A percentile compares a stretch with the other conserved stretches of the same genome.
phyloP scores from a whole-genome alignment of 53 echinoderm and acorn worm genomes.

The Holothuria leucospilota region DNA sequence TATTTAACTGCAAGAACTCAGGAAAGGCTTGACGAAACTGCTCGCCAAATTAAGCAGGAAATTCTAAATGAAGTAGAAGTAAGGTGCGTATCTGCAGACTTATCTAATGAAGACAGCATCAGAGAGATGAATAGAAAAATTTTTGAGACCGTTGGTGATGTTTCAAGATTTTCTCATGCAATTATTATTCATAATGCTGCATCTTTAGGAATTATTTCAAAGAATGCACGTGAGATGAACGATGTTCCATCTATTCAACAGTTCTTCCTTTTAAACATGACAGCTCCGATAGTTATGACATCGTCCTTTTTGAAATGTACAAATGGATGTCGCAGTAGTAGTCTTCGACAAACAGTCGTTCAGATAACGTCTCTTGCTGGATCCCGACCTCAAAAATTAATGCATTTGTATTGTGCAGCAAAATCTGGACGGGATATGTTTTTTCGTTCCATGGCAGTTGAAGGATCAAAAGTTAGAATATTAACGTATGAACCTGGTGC shows the following conservation, averaged over 20 bases:
- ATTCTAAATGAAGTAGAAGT: neutral
- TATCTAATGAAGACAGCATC: neutral
- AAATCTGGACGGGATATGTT: conserved; percentile 1
- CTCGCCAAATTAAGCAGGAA: neutral
- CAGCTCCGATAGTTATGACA: conserved; percentile 53
- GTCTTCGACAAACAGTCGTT: neutral
- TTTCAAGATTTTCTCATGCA: neutral
- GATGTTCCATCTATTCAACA: neutral
- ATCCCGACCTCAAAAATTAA: neutral
- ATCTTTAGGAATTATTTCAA: neutral
- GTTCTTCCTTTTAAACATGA: conserved; percentile 60
- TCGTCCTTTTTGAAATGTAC: neutral
- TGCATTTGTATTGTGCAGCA: neutral
- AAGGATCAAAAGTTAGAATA: neutral
- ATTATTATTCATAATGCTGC: neutral
- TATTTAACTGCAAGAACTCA: neutral
- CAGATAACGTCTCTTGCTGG: neutral
- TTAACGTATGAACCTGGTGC: neutral
- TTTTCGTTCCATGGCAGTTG: neutral
- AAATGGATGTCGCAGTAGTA: neutral
- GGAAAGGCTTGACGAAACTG: neutral
- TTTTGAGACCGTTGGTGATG: neutral
- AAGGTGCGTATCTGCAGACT: neutral
- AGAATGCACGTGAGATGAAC: neutral
- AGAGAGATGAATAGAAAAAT: neutral